Conservation (phyloP, 2,797 vertebrate genomes). For the Characodon lateralis region DNA sequence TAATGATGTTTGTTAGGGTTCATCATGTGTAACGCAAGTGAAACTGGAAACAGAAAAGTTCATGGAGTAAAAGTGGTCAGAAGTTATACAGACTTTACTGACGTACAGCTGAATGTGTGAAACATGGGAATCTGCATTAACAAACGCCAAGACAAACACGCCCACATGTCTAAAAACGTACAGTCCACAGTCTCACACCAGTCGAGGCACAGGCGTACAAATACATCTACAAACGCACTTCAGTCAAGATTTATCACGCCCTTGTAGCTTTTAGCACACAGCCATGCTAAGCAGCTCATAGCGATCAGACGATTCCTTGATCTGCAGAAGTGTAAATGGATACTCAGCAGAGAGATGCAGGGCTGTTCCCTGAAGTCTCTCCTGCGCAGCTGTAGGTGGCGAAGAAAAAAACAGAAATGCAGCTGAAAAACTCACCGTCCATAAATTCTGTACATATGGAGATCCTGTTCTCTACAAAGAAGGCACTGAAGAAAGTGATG, state of each 20-base stretch:
- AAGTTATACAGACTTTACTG: constrained; percentile 51
- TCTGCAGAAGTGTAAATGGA: constrained; percentile 78
- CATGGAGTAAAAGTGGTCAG: constrained; percentile 32
- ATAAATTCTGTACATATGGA: constrained; percentile 99
- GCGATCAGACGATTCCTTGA: constrained; percentile 59
- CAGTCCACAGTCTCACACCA: constrained; percentile 52
- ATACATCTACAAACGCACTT: constrained; percentile 64
- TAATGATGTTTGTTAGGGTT: neutral
- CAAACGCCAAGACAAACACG: constrained; percentile 49
- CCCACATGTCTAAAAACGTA: constrained; percentile 31
- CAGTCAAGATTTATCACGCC: constrained; percentile 67
- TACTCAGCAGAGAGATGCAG: constrained; percentile 39
- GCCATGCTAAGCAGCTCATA: constrained; percentile 57
- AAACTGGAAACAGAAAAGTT: constrained; percentile 41
- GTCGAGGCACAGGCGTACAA: constrained; percentile 41
- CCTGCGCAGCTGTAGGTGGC: constrained; percentile 20
- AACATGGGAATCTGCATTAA: constrained; percentile 71
- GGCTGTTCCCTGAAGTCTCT: constrained; percentile 38
- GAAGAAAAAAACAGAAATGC: constrained; percentile 8
- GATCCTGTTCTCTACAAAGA: constrained; percentile 99
- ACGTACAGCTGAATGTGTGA: constrained; percentile 64
- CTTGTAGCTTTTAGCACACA: constrained; percentile 82
- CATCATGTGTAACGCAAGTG: neutral
- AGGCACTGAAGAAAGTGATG: constrained; percentile 99
- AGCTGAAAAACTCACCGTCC: constrained; percentile 89